Conservation (phyloP, 2,888 invertebrate species). For the Diogma glabrata region DNA sequence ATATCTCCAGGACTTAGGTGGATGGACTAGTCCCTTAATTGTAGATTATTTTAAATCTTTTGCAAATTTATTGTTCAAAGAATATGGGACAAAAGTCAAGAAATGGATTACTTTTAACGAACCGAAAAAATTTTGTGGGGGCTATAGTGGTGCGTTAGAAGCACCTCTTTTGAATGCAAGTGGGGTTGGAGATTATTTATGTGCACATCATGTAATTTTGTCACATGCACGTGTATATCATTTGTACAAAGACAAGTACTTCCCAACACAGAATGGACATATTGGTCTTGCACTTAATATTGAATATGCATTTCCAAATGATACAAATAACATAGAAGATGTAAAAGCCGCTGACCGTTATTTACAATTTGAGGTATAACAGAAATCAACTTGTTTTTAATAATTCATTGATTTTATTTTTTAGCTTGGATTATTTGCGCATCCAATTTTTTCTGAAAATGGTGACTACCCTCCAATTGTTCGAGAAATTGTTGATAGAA, state of each 20-base stretch:
- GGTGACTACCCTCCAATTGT: conserved; percentile 30
- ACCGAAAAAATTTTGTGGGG: conserved; percentile 37
- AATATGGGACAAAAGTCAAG: conserved; percentile 40
- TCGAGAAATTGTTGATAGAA: conserved; percentile 25
- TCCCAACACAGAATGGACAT: conserved; percentile 22
- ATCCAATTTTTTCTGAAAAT: conserved; percentile 26
- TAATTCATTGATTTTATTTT: no score
- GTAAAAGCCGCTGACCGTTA: conserved; percentile 8
- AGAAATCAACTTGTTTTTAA: no score
- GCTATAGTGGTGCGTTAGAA: conserved; percentile 36
- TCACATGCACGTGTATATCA: conserved; percentile 41
- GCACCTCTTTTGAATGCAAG: conserved; percentile 29
- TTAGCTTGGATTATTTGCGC: conserved; percentile 28
- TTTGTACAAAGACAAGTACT: conserved; percentile 29
- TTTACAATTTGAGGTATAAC: no score
- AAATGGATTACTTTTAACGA: conserved; percentile 51
- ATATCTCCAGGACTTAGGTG: conserved; percentile 43
- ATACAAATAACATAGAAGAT: conserved; percentile 18
- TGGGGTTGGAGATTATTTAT: conserved; percentile 40
- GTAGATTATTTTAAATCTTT: conserved; percentile 41
- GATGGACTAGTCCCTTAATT: conserved; percentile 37
- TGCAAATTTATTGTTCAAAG: conserved; percentile 35
- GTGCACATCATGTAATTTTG: conserved; percentile 38
- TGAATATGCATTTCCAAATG: conserved; percentile 22
- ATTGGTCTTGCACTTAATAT: conserved; percentile 26